Percentiles rank a stretch among this genome's conserved stretches.
Conservation (phyloP, 2,113 vertebrate genomes). For the Pogonocichla stellata region DNA sequence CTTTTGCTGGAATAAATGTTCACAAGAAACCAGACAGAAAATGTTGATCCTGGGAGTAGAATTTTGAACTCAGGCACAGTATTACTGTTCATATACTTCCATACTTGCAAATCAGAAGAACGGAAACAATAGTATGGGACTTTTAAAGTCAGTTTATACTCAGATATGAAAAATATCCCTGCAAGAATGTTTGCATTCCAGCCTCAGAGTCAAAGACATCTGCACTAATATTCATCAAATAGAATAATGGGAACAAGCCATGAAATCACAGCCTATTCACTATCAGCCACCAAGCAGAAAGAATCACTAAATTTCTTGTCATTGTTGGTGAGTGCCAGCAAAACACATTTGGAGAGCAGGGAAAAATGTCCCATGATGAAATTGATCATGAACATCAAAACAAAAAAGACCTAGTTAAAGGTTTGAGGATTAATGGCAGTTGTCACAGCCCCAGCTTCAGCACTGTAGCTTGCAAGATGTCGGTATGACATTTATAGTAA, state of each 20-base stretch:
- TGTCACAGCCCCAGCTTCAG: neutral
- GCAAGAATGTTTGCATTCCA: neutral
- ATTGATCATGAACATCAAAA: neutral
- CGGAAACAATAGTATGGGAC: neutral
- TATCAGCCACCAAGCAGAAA: neutral
- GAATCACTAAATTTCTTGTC: neutral
- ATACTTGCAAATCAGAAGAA: neutral
- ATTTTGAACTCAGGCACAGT: neutral
- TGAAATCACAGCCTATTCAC: conserved; percentile 38
- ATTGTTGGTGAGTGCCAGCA: neutral
- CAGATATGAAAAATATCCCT: neutral
- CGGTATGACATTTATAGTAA: neutral
- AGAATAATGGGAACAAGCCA: neutral
- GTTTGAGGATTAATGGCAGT: neutral
- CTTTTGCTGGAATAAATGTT: neutral
- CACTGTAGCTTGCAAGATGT: neutral
- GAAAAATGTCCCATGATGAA: neutral
- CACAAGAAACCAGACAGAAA: neutral
- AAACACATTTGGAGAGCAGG: neutral
- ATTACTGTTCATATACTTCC: neutral
- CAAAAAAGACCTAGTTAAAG: neutral
- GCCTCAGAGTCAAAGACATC: neutral
- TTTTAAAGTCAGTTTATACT: neutral
- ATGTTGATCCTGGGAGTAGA: neutral
- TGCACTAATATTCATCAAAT: conserved; percentile 13